Base-by-base conservation (phyloP, 2,888 invertebrate species). In the Lithophane socia region DNA sequence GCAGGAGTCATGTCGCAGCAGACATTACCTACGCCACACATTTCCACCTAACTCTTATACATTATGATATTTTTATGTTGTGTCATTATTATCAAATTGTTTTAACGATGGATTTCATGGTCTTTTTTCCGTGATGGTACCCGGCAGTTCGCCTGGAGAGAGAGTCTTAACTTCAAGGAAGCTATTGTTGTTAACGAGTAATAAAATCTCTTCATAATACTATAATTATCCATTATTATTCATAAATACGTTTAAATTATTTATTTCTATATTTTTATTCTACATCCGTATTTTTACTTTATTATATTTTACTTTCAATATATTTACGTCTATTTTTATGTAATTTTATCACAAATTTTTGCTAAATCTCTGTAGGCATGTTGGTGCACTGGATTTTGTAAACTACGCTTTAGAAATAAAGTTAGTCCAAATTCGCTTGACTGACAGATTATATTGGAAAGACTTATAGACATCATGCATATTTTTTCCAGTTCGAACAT, bases 151-250 rank as follows among this genome's bases (percentile, higher is more conserved):
- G 98, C 98, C 98, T 99, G 99, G 99, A 98, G 98, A 98, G 98
- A 98, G 98, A 99, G 99, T 98, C 98, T 98, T 97, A 98, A 99
- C 98, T 99, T 99, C 99, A 98, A 98, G 98, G 98, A 99, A 97
- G 98, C 98, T 97, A 98, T 99, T 97, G 98, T 98, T 97, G 97
- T 97, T 97, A 98, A 98, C 97, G 98, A 98, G 98, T 98, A 98
- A 98, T 97, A 95, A 96, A 83, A 95, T 95, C 94, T 96, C 95
- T 97, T 94, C 94, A 94, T 95, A 93, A 96, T 97, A 95, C 75
- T 80, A 80, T 80, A 80, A 82, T 82, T 94, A 94, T 93, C 93
- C 93, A 95, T 95, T 96, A 96, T 96, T 96, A 96, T 96, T 96
- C 94, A 95, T 95, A 91, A 91, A 88, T 93, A 93, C 91, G 92